A percentile compares a stretch with the other conserved stretches of the same genome.
Conservation (phyloP, 1,140 invertebrate species). For the Melipona quadrifasciata region DNA sequence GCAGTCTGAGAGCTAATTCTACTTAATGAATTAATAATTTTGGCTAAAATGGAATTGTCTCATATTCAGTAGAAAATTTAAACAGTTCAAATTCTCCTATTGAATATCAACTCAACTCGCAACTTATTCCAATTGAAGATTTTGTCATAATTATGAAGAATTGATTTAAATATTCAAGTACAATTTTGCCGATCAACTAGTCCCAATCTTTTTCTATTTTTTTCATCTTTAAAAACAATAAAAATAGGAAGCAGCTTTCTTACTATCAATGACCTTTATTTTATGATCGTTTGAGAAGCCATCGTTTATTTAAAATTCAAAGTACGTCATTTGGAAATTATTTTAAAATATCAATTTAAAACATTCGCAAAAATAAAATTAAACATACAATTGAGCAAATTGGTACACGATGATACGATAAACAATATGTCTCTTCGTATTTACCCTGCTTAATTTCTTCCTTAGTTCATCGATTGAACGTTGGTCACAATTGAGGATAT, state of each 20-base stretch:
- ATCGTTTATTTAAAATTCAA: not conserved
- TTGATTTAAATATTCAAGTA: not conserved
- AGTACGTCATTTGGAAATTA: not conserved
- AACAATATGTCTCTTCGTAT: not conserved
- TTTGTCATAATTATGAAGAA: not conserved
- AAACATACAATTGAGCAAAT: not conserved
- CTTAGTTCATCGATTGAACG: not conserved
- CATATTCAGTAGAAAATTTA: not conserved
- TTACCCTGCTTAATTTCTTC: not conserved
- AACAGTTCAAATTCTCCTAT: not conserved
- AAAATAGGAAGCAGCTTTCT: not conserved
- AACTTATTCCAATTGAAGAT: not conserved
- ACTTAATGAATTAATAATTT: not conserved
- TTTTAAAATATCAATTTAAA: not conserved
- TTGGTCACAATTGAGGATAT: constrained; percentile 11
- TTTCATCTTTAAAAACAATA: not conserved
- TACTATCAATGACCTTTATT: not conserved
- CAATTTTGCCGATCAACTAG: not conserved
- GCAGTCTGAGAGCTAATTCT: not conserved
- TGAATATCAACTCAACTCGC: not conserved
- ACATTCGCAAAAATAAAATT: not conserved
- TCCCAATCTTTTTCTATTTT: not conserved
- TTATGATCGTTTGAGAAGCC: not conserved
- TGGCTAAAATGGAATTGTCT: not conserved
- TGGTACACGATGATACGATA: not conserved